phyloP scores from a whole-genome alignment of 2,888 invertebrate genomes.

The Onchidella celtica region DNA sequence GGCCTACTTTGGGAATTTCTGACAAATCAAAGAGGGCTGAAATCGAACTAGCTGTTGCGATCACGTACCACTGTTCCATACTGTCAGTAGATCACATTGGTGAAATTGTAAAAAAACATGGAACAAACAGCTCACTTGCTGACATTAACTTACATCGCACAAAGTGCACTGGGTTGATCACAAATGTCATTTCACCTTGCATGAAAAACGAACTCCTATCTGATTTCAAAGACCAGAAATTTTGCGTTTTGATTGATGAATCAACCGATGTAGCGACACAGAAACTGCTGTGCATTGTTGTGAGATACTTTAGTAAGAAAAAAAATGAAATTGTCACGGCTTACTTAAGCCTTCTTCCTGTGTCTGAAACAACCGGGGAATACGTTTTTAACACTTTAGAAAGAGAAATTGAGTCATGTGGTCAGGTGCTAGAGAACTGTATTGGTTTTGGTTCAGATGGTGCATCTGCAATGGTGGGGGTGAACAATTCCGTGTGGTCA shows the following conservation, averaged over 20 bases:
- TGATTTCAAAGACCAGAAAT: not conserved
- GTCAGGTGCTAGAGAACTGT: conserved; percentile 12
- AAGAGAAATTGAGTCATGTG: conserved; percentile 7
- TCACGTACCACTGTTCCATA: not conserved
- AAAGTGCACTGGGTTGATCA: not conserved
- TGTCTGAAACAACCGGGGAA: conserved; percentile 1
- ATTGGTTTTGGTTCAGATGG: conserved; percentile 30
- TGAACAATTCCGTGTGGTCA: conserved; percentile 31
- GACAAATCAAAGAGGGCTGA: not conserved
- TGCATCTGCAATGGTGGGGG: conserved; percentile 25
- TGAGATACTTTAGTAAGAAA: not conserved
- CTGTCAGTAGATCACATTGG: not conserved
- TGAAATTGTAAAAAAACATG: not conserved
- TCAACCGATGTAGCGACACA: not conserved
- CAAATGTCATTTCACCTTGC: not conserved
- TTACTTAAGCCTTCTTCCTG: conserved; percentile 7
- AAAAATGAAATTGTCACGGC: not conserved
- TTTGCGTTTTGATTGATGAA: not conserved
- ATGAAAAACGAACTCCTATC: not conserved
- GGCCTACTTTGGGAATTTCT: not conserved
- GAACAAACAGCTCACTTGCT: not conserved
- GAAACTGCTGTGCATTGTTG: not conserved
- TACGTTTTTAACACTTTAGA: not conserved
- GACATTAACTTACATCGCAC: not conserved
- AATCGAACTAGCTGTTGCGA: not conserved